Base-by-base conservation (phyloP, 2,888 invertebrate genomes). In the Horisme vitalbata region DNA sequence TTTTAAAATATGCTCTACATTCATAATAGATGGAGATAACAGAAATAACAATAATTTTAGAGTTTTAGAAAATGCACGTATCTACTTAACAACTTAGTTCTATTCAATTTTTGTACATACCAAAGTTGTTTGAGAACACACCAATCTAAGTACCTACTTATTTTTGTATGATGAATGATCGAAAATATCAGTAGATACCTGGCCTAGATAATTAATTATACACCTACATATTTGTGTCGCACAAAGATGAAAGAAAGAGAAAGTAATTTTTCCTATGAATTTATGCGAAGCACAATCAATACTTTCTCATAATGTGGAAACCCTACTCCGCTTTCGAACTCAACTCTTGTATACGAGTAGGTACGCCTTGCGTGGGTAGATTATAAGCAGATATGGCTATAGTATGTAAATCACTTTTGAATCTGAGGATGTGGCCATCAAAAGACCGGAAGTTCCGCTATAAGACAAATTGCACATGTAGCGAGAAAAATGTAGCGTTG, bases 371-470 rank as follows among this genome's bases (percentile, higher is more conserved):
- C 45, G 45, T 45, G 26, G 45, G 45, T n/a, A n/a, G n/a, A n/a
- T n/a, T n/a, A n/a, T n/a, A n/a, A n/a, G n/a, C 20, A 20, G 26
- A 13, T 35, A 43, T 35, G 11, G 35, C 4, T 35, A 30, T 28
- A 23, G 30, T 35, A 43, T 43, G 35, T 35, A 20, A 32, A 45
- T 32, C 44, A 36, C 44, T 44, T 31, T 44, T 43, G 30, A n/a
- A 36, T 20, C 12, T 18, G 23, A 24, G 41, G 34, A 43, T 6
- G 11, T 43, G 21, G 24, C 31, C 26, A 31, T 48, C 38, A 55
- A 43, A 44, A 55, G 49, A 55, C 61, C 65, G 60, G 65, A 57
- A 61, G 63, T 65, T 61, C 59, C 59, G 51, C 52, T 54, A 37
- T 41, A 26, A 35, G 30, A 30, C 45, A 24, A n/a, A 18, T 3